Evolutionary conservation across 2,797 vertebrate genomes (phyloP), one percentile per base, ranked within the genome.

Genomic region (Caiman crocodilus): DNA sequence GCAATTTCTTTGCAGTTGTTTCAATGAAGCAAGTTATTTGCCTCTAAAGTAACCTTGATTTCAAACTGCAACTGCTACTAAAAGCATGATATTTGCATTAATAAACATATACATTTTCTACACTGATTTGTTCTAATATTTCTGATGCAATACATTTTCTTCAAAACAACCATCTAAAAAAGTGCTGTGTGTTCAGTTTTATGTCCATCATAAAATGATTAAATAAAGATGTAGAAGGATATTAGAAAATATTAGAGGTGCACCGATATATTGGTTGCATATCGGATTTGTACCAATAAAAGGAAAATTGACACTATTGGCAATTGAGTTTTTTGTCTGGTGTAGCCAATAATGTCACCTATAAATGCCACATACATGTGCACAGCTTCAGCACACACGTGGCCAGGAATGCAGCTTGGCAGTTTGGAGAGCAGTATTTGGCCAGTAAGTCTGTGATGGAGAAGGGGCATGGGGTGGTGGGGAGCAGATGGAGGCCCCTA

Each of bases 11-110:
- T 14, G 55, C 86, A 87, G 63, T 50, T 50, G 76, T 76, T 92
- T 30, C 86, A 87, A 55, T 26, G 78, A 85, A 93, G 84, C 58
- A 88, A 89, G 80, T 85, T 85, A 82, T 6, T 84, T 90, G 32
- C 20, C 84, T 57, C 73, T 65, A 82, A 79, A 58, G 9, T 76
- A 73, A 81, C 82, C 79, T 50, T 15, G 63, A 91, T 57, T 79
- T 88, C 60, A 76, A 67, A 92, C 94, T 90, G 94, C 77, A 75
- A 30, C 64, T 30, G n/a, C n/a, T 65, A 28, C n/a, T 30, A 30
- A n/a, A 87, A 90, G 75, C 14, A 30, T n/a, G 56, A 26, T 2
- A 13, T 91, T 88, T 77, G 59, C 78, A 32, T 88, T 90, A 65
- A 50, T 90, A 87, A 69, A 90, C 92, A 26, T 59, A 76, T 0